Percentiles rank a stretch among this genome's conserved stretches.
Conservation (phyloP, 2,113 vertebrate genomes). For the Tupaia tana region DNA sequence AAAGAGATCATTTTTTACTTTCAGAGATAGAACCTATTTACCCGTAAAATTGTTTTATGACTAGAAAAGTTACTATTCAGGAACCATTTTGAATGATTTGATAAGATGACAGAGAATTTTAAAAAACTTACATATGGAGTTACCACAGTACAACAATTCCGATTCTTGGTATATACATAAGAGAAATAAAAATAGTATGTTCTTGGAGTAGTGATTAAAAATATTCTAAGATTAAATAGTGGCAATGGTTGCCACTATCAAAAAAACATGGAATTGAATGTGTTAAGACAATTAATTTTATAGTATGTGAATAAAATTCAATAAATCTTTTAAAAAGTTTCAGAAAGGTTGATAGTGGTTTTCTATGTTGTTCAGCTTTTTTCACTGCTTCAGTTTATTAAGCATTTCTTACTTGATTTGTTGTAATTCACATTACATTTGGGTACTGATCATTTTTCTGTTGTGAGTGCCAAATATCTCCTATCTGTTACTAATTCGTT, state of each 20-base stretch:
- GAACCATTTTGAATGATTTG: too few species aligned
- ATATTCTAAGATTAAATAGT: neutral
- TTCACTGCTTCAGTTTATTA: neutral
- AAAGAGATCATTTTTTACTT: too few species aligned
- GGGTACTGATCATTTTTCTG: neutral
- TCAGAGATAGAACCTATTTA: too few species aligned
- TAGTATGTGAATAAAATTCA: neutral
- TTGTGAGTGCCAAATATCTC: neutral
- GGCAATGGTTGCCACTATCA: neutral
- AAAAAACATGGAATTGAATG: neutral
- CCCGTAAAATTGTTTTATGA: too few species aligned
- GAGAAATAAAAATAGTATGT: neutral
- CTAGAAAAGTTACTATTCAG: too few species aligned
- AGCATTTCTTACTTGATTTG: neutral
- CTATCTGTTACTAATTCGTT: neutral
- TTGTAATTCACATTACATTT: too few species aligned
- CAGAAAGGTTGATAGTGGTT: neutral
- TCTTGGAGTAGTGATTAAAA: neutral
- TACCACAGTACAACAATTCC: neutral
- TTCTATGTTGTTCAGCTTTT: neutral
- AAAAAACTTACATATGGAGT: neutral
- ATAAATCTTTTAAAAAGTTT: neutral
- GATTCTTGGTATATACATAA: neutral
- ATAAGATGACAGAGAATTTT: too few species aligned
- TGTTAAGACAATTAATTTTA: neutral